A percentile compares a stretch with the other conserved stretches of the same genome.
Evolutionary conservation across 2,113 vertebrate genomes (phyloP).

Genomic region (Hyperoodon ampullatus): DNA sequence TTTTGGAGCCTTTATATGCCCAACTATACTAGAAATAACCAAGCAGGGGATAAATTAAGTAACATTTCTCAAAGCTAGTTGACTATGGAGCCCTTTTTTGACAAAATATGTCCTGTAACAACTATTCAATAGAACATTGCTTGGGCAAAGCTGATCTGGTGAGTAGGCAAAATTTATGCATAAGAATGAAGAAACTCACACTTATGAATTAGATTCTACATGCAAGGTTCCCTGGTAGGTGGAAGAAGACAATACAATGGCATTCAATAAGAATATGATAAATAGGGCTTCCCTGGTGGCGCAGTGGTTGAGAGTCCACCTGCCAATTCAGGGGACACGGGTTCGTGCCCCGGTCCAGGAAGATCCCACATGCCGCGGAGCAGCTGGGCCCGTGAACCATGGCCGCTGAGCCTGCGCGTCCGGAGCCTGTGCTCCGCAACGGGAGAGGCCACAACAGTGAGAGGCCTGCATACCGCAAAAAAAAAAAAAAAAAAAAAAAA

Average conservation of each 20-base stretch:
- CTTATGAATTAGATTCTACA: background rate
- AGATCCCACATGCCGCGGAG: no score
- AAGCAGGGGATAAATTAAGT: background rate
- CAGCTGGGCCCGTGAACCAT: fast-evolving
- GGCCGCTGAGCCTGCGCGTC: no score
- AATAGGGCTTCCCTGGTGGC: background rate
- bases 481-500: no score
- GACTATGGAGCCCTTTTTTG: background rate
- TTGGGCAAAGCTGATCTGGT: background rate
- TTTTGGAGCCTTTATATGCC: background rate
- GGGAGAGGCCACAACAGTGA: no score
- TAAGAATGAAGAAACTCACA: background rate
- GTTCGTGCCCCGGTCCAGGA: no score
- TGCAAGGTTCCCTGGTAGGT: background rate
- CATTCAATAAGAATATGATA: background rate
- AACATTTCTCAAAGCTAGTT: background rate
- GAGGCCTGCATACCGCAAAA: fast-evolving
- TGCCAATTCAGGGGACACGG: no score
- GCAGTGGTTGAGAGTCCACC: no score
- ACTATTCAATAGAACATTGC: background rate
- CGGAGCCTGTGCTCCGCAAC: no score
- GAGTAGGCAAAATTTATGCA: background rate
- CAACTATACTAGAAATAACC: background rate
- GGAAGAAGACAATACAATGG: background rate
- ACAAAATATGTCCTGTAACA: background rate